Percentiles rank a stretch among this genome's conserved stretches.
Conservation (phyloP, 2,797 vertebrate genomes). For the Bovichtus diacanthus region DNA sequence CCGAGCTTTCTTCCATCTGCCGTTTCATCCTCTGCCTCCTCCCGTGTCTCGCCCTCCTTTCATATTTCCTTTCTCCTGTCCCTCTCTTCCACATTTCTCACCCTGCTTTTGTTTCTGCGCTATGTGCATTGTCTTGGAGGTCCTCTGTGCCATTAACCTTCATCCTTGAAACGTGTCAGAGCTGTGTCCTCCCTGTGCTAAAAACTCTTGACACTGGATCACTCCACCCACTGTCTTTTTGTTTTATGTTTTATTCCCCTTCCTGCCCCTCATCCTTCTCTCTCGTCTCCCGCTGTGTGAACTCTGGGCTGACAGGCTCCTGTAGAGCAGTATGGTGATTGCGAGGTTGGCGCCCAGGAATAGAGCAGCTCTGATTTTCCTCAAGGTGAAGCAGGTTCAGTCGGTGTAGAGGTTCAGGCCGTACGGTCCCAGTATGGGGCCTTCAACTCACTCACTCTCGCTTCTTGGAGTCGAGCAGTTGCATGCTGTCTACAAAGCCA, state of each 20-base stretch:
- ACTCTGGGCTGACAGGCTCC: constrained; percentile 70
- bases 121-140: constrained; percentile 66
- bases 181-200: constrained; percentile 53
- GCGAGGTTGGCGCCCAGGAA: constrained; percentile 46
- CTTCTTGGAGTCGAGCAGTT: constrained; percentile 53
- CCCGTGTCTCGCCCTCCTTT: constrained; percentile 29
- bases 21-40: constrained; percentile 24
- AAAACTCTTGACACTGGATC: constrained; percentile 54
- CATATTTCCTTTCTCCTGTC: constrained; percentile 1
- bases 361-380: constrained; percentile 73
- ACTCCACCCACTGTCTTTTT: constrained; percentile 56
- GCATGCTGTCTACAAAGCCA: constrained; percentile 67
- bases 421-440: constrained; percentile 44
- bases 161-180: constrained; percentile 63
- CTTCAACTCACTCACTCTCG: neutral
- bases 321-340: constrained; percentile 62
- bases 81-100: neutral
- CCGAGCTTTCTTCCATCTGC: neutral
- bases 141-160: constrained; percentile 72
- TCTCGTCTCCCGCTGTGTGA: constrained; percentile 62
- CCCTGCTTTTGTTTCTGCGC: constrained; percentile 17
- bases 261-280: constrained; percentile 53
- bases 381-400: constrained; percentile 79
- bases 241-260: constrained; percentile 37
- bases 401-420: constrained; percentile 29